phyloP scores from a whole-genome alignment of 1,140 invertebrate species.

The Drosophila burlai region DNA sequence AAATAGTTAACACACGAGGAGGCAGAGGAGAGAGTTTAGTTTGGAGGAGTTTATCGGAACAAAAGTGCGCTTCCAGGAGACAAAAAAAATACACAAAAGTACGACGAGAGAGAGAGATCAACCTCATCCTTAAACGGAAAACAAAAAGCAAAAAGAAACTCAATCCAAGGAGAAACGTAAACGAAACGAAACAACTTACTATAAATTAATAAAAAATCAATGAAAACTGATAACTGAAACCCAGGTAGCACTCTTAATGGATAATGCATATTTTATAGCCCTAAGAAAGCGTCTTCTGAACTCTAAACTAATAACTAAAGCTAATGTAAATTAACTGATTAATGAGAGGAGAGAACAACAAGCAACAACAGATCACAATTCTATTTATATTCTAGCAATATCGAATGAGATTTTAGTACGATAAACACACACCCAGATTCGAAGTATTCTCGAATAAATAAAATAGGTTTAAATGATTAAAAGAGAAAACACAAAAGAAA shows the following conservation, averaged over 20 bases:
- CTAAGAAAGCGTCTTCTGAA: slow-evolving; percentile 14
- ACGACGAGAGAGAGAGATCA: background rate
- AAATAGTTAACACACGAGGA: slow-evolving; percentile 66
- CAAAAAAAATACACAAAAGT: slow-evolving; percentile 11
- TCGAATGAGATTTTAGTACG: slow-evolving; percentile 48
- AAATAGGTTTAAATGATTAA: slow-evolving; percentile 48
- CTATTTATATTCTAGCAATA: slow-evolving; percentile 50
- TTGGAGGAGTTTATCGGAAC: slow-evolving; percentile 47
- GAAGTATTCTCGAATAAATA: slow-evolving; percentile 50
- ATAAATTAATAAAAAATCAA: background rate
- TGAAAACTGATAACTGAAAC: slow-evolving; percentile 8
- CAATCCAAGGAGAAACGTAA: slow-evolving; percentile 7
- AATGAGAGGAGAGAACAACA: background rate
- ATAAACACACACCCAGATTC: slow-evolving; percentile 31
- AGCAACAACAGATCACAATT: slow-evolving; percentile 35
- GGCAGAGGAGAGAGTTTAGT: background rate
- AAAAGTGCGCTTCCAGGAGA: slow-evolving; percentile 70
- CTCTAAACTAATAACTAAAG: slow-evolving; percentile 2
- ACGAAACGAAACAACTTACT: background rate
- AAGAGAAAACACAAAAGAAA: slow-evolving; percentile 6
- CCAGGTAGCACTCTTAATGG: background rate
- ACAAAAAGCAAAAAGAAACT: slow-evolving; percentile 33
- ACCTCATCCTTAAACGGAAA: slow-evolving; percentile 1
- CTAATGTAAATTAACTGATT: slow-evolving; percentile 35
- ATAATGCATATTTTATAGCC: slow-evolving; percentile 13